A percentile compares a stretch with the other conserved stretches of the same genome.
phyloP scores from a whole-genome alignment of 2,888 invertebrate species.

The Eumacrocentrus americanus region DNA sequence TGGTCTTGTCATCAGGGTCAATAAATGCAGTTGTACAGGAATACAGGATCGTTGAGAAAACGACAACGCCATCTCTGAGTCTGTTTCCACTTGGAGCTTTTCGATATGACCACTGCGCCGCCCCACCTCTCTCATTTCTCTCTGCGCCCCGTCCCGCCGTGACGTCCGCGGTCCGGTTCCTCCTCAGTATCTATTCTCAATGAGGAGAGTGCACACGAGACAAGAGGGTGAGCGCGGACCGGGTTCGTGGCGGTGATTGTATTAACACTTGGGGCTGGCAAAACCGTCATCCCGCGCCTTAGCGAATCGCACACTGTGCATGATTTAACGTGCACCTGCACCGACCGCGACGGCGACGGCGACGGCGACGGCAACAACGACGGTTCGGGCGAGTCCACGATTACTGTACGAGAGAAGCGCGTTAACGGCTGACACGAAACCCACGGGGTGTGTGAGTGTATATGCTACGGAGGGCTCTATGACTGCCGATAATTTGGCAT shows the following conservation, averaged over 20 bases:
- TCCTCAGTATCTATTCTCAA: constrained; percentile 41
- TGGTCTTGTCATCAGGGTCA: constrained; percentile 15
- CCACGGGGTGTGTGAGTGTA: constrained; percentile 20
- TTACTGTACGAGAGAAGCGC: background rate
- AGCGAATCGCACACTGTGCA: no score
- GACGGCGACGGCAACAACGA: no score
- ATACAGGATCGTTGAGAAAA: constrained; percentile 9
- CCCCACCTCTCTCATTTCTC: constrained; percentile 5
- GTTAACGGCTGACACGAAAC: background rate
- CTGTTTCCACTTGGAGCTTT: constrained; percentile 15
- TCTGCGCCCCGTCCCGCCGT: background rate
- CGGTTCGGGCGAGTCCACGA: no score
- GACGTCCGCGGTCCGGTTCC: constrained; percentile 31
- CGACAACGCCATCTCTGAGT: constrained; percentile 23
- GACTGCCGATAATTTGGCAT: constrained; percentile 28
- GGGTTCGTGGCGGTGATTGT: constrained; percentile 43
- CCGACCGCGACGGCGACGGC: background rate
- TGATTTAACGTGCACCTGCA: background rate
- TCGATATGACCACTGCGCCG: constrained; percentile 4
- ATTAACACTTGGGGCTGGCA: constrained; percentile 36
- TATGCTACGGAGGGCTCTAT: constrained; percentile 16
- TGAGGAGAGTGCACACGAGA: constrained; percentile 42
- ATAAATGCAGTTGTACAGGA: constrained; percentile 14
- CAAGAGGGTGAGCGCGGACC: constrained; percentile 42
- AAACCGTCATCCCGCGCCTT: constrained; percentile 31